A percentile compares a stretch with the other conserved stretches of the same genome.
Conservation (phyloP, 1,140 invertebrate species). For the Rhopalosiphum padi region DNA sequence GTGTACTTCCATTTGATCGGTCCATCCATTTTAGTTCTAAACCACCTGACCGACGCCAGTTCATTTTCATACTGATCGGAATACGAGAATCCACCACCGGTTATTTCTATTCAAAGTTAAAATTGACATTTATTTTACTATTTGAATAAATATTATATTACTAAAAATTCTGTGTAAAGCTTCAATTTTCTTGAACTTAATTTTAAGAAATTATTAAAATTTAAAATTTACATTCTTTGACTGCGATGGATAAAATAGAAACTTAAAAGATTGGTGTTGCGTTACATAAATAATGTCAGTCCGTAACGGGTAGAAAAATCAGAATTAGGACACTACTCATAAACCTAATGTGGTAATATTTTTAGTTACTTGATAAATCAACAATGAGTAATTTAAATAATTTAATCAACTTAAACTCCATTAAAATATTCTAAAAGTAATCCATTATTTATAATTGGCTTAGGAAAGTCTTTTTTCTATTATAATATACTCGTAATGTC, state of each 20-base stretch:
- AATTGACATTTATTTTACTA: not conserved
- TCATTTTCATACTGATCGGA: conserved; percentile 19
- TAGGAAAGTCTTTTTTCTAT: not conserved
- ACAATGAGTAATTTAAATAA: not conserved
- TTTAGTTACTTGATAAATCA: no score
- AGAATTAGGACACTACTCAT: not conserved
- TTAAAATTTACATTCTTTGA: not conserved
- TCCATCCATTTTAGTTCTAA: not conserved
- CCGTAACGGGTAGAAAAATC: not conserved
- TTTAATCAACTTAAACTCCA: not conserved
- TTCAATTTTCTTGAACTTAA: not conserved
- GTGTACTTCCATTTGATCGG: conserved; percentile 50
- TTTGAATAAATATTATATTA: not conserved
- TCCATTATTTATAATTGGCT: not conserved
- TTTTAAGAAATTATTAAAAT: not conserved
- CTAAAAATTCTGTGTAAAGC: not conserved
- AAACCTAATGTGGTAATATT: not conserved
- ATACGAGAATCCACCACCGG: conserved; percentile 44
- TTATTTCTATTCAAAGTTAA: not conserved
- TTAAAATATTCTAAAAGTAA: no score
- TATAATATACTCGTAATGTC: not conserved
- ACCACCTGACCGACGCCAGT: conserved; percentile 40
- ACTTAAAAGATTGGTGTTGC: no score
- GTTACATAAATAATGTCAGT: no score
- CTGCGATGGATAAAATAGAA: not conserved